Conservation (phyloP, 2,797 vertebrate genomes). For the Crenichthys baileyi region DNA sequence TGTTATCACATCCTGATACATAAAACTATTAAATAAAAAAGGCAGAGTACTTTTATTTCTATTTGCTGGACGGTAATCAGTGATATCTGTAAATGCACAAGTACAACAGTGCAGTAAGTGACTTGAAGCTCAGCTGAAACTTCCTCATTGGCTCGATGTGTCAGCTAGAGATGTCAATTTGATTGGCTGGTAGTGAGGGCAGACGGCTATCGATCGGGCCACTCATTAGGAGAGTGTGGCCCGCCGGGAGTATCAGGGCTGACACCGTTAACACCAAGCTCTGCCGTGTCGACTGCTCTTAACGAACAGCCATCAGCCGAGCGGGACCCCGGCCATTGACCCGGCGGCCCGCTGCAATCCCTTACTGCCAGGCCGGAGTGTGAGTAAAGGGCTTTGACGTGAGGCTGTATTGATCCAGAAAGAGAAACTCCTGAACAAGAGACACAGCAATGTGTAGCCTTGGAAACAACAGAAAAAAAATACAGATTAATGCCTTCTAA, state of each 20-base stretch:
- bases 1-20: neutral
- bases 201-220: constrained; percentile 72
- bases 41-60: neutral
- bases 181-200: constrained; percentile 65
- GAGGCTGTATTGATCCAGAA: constrained; percentile 62
- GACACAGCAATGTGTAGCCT: constrained; percentile 1
- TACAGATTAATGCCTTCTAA: constrained; percentile 16
- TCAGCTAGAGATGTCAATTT: constrained; percentile 61
- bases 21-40: neutral
- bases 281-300: constrained; percentile 67
- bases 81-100: constrained; percentile 13
- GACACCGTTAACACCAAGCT: constrained; percentile 69
- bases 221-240: constrained; percentile 73
- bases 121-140: constrained; percentile 3
- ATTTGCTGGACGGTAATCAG: constrained; percentile 5
- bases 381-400: constrained; percentile 51
- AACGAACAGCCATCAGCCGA: constrained; percentile 69
- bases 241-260: constrained; percentile 67
- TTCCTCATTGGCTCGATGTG: constrained; percentile 40
- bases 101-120: neutral
- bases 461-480: neutral
- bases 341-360: constrained; percentile 56
- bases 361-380: constrained; percentile 51
- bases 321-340: constrained; percentile 71
- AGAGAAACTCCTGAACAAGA: constrained; percentile 2